phyloP scores from a whole-genome alignment of 2,888 invertebrate species.

The Phymatocera aterrima region DNA sequence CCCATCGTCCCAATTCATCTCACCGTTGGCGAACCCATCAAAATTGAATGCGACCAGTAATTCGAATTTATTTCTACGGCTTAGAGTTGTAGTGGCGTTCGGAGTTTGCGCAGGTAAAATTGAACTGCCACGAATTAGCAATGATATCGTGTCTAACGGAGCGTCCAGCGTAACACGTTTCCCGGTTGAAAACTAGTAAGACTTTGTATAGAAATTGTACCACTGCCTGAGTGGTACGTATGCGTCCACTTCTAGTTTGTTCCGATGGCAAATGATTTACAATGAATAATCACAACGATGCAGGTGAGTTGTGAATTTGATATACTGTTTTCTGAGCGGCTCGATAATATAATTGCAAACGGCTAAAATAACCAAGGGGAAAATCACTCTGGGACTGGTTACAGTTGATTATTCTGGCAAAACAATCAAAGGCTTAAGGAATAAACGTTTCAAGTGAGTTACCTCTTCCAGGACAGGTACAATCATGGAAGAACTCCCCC shows the following conservation, averaged over 20 bases:
- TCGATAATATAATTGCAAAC: background rate
- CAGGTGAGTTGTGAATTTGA: background rate
- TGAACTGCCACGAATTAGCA: constrained; percentile 83
- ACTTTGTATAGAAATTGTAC: constrained; percentile 80
- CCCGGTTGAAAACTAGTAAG: constrained; percentile 75
- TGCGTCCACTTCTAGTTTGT: constrained; percentile 74
- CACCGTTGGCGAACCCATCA: constrained; percentile 77
- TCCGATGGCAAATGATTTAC: constrained; percentile 57
- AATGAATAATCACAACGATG: background rate
- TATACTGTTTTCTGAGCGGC: background rate
- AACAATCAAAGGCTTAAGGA: background rate
- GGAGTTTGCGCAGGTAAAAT: constrained; percentile 84
- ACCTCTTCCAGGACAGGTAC: constrained; percentile 83
- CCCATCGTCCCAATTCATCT: constrained; percentile 90
- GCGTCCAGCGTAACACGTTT: constrained; percentile 76
- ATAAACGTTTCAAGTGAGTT: background rate
- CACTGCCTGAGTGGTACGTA: constrained; percentile 83
- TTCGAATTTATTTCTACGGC: constrained; percentile 81
- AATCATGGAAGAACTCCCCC: constrained; percentile 86
- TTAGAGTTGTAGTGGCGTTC: constrained; percentile 79
- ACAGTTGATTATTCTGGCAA: constrained; percentile 27
- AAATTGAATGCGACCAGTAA: constrained; percentile 80
- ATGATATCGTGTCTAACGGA: constrained; percentile 80
- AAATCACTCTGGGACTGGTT: constrained; percentile 13
- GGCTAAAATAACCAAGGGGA: background rate